These are phyloP conservation scores for Platanista minor DNA, from an alignment of 2,113 vertebrate species.

Conservation along the genomic window DNA sequence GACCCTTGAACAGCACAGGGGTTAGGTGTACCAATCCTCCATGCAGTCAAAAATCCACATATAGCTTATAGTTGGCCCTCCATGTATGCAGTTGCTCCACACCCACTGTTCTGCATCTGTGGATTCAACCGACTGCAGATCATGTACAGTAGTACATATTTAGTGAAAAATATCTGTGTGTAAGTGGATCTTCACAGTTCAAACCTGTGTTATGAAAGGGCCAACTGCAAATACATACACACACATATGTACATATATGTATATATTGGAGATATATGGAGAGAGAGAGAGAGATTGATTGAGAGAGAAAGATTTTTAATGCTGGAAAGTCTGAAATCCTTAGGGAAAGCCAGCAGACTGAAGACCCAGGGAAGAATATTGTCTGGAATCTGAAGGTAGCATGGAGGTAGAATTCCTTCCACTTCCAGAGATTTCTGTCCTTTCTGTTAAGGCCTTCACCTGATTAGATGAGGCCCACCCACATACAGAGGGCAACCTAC, in stretches of 20 bases:
- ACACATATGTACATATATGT: background rate
- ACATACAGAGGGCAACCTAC: background rate
- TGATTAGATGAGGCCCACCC: background rate
- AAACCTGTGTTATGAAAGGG: background rate
- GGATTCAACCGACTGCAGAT: background rate
- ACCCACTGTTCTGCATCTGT: background rate
- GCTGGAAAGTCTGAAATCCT: background rate
- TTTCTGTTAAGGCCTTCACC: background rate
- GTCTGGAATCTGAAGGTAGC: background rate
- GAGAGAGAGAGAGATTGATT: background rate
- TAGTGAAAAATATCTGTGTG: background rate
- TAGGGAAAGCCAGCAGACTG: background rate
- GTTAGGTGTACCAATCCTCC: background rate
- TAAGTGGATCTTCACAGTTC: background rate
- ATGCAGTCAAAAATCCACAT: background rate
- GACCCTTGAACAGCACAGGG: background rate
- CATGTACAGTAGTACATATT: background rate
- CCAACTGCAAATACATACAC: background rate
- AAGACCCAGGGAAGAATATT: background rate
- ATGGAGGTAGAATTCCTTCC: background rate
- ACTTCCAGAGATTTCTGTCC: background rate
- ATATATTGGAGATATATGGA: background rate
- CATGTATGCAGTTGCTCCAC: background rate
- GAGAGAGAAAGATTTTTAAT: background rate
- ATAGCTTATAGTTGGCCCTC: background rate